phyloP scores from a whole-genome alignment of 2,113 vertebrate species.

The Rhadina sibilatrix region DNA sequence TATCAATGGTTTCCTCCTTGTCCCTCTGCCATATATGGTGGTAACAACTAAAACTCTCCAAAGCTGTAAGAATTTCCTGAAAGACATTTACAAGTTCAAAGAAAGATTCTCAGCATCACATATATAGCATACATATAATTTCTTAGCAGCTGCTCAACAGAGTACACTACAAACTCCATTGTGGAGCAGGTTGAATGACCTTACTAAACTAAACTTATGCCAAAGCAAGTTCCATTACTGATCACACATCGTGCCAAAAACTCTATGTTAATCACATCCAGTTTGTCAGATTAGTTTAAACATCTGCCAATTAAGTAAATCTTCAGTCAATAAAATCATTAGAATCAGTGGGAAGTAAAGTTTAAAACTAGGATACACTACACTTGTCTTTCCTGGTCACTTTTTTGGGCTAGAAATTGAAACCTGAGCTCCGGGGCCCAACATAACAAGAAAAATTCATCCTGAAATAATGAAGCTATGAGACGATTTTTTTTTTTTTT shows the following conservation, averaged over 20 bases:
- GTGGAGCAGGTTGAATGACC: background rate
- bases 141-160: background rate
- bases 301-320: background rate
- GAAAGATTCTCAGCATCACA: background rate
- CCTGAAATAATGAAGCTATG: background rate
- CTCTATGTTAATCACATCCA: background rate
- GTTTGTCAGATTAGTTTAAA: background rate
- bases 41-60: conserved; percentile 83
- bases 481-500: background rate
- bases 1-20: conserved; percentile 81
- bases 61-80: conserved; percentile 83
- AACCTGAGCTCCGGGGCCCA: background rate
- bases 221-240: background rate
- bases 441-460: background rate
- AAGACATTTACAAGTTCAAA: conserved; percentile 26
- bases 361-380: background rate
- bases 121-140: background rate
- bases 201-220: background rate
- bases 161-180: background rate
- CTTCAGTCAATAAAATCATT: background rate
- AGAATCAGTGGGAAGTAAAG: background rate
- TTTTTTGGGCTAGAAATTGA: background rate
- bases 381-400: background rate
- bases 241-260: background rate
- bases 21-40: conserved; percentile 91